These are phyloP conservation scores for Gibbula magus DNA, from an alignment of 2,888 invertebrate genomes.

Conservation along the genomic window DNA sequence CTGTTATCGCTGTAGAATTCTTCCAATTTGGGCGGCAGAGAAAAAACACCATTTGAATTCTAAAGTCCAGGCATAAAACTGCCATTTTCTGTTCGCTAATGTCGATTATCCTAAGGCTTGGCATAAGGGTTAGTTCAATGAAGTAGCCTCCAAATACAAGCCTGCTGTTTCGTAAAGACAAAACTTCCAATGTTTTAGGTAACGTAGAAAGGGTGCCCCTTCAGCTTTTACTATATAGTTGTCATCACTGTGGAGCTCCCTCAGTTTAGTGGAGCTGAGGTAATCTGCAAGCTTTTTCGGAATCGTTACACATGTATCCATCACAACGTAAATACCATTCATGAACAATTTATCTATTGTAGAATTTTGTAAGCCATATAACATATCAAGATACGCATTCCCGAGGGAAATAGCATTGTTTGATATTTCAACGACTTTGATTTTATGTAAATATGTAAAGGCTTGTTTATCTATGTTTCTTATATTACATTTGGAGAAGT, in stretches of 20 bases:
- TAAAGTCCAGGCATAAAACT: background rate
- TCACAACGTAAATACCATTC: background rate
- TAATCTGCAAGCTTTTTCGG: background rate
- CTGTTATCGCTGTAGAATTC: background rate
- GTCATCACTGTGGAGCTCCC: background rate
- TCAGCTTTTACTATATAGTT: background rate
- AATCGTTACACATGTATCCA: background rate
- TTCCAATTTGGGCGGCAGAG: background rate
- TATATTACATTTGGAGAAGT: background rate
- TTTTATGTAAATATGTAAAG: background rate
- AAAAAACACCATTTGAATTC: background rate
- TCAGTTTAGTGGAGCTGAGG: background rate
- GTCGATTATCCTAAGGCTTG: background rate
- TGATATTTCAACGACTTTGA: background rate
- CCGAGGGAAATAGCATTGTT: background rate
- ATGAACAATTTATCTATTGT: background rate
- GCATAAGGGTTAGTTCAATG: background rate
- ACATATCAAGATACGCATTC: background rate
- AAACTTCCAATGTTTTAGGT: background rate
- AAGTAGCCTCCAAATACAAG: background rate
- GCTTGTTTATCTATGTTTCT: background rate
- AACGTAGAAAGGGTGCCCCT: background rate
- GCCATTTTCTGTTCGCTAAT: background rate
- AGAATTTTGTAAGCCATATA: background rate
- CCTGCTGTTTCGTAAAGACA: background rate